Evolutionary conservation across 1,140 invertebrate genomes (phyloP), one percentile per base, ranked within the genome.

Genomic region (Cydia fagiglandana): DNA sequence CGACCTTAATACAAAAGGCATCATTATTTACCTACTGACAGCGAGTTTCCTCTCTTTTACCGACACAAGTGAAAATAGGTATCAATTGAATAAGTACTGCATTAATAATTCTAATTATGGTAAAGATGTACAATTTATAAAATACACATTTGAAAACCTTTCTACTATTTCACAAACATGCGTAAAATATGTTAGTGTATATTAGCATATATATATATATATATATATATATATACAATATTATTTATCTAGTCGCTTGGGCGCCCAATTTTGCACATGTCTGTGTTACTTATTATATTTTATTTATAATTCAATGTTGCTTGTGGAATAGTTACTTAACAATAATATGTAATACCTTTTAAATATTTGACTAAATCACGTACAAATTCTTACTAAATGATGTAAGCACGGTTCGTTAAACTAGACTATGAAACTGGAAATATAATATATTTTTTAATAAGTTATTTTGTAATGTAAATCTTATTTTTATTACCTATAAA

Each of bases 361-460:
- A 15, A 24, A 61, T 61, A 61, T 10, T 61, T 61, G 7, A 61
- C 9, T 10, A n/a, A n/a, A n/a, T n/a, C 17, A 30, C 30, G 30
- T 30, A n/a, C 0, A 56, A 20, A 61, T 61, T 61, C 17, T 24
- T 61, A 24, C 56, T 9, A 24, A 24, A 10, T 70, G 13, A 45
- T 41, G 66, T 70, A 70, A 70, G 66, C 30, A 70, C 34, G 34
- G 30, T 38, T 61, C 56, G 56, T 24, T 7, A 61, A 61, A 61
- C 56, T 70, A 70, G 66, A 17, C n/a, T 70, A 41, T 68, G 15
- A 68, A 38, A 10, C 20, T 70, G n/a, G 9, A 34, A n/a, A 66
- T 17, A 41, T 64, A 66, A 75, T 75, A 75, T 64, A 38, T 75
- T 64, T 75, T 64, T 75, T 75, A 34, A 30, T 75, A 75, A 53